Evolutionary conservation across 2,888 invertebrate genomes (phyloP).

Genomic region (Tetrapedia diversipes): DNA sequence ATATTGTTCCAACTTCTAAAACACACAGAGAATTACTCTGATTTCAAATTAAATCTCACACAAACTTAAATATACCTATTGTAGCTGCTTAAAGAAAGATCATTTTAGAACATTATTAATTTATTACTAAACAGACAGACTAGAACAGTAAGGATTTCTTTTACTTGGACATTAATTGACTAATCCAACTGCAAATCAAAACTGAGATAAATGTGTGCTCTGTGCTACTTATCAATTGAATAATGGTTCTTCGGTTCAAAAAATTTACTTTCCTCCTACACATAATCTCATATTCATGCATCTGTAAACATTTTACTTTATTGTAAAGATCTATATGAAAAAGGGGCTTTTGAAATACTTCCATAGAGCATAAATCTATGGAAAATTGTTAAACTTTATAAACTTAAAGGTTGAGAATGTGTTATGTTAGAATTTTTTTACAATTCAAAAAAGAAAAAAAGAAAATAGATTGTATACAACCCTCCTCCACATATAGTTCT

Average conservation of each 20-base stretch:
- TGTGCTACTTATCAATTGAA: conserved; percentile 27
- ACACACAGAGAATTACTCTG: conserved; percentile 13
- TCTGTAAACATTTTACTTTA: conserved; percentile 7
- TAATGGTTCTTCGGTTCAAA: conserved; percentile 19
- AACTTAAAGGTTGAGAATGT: conserved; percentile 6
- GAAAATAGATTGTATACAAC: background rate
- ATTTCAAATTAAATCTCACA: background rate
- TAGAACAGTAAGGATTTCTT: conserved; percentile 27
- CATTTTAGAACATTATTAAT: background rate
- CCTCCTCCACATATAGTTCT: conserved; percentile 34
- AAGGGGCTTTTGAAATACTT: background rate
- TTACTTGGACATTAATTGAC: conserved; percentile 56
- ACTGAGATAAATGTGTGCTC: conserved; percentile 25
- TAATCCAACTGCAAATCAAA: conserved; percentile 42
- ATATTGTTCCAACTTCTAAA: conserved; percentile 26
- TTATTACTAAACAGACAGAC: conserved; percentile 33
- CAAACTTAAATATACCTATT: conserved; percentile 18
- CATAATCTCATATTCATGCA: conserved; percentile 24
- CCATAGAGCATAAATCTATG: conserved; percentile 7
- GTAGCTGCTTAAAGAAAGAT: conserved; percentile 10
- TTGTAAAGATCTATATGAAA: conserved; percentile 33
- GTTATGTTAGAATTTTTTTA: background rate
- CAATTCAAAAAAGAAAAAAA: too few relatives aligned
- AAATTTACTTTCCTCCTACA: conserved; percentile 25
- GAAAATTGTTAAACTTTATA: conserved; percentile 6